A percentile compares a stretch with the other conserved stretches of the same genome.
phyloP scores from a whole-genome alignment of 2,888 invertebrate genomes.

The Lamellibrachia columna region DNA sequence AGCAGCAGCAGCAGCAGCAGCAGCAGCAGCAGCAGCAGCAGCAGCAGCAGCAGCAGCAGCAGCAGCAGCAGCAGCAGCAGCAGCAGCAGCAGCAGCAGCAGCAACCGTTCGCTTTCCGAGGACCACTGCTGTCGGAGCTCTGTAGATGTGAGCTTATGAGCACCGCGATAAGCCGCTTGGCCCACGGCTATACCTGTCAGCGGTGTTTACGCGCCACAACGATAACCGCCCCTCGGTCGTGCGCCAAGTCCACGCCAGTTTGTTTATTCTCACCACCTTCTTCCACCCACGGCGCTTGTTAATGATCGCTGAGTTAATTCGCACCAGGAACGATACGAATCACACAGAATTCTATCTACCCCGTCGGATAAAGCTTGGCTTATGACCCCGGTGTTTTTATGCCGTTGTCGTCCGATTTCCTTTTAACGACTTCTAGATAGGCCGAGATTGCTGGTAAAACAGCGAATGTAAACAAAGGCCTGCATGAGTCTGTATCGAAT shows the following conservation, averaged over 20 bases:
- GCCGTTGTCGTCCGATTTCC: constrained; percentile 10
- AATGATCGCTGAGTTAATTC: constrained; percentile 3
- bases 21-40: too few relatives aligned
- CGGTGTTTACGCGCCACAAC: not conserved
- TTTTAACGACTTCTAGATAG: constrained; percentile 9
- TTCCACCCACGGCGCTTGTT: not conserved
- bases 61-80: not conserved
- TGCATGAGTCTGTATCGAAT: not conserved
- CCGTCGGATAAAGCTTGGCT: not conserved
- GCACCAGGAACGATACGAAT: constrained; percentile 12
- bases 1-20: not conserved
- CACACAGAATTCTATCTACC: not conserved
- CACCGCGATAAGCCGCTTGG: not conserved
- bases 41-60: too few relatives aligned
- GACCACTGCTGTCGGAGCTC: not conserved
- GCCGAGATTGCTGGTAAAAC: not conserved
- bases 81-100: not conserved
- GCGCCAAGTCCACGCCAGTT: not conserved
- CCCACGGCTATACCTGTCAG: not conserved
- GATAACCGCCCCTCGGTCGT: not conserved
- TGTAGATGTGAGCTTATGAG: not conserved
- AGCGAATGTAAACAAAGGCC: not conserved
- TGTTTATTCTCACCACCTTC: not conserved
- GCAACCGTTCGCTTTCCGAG: not conserved
- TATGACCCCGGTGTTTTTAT: not conserved